These are phyloP conservation scores for human DNA, from an alignment of 2,113 vertebrate genomes.

Conservation along the genomic window DNA sequence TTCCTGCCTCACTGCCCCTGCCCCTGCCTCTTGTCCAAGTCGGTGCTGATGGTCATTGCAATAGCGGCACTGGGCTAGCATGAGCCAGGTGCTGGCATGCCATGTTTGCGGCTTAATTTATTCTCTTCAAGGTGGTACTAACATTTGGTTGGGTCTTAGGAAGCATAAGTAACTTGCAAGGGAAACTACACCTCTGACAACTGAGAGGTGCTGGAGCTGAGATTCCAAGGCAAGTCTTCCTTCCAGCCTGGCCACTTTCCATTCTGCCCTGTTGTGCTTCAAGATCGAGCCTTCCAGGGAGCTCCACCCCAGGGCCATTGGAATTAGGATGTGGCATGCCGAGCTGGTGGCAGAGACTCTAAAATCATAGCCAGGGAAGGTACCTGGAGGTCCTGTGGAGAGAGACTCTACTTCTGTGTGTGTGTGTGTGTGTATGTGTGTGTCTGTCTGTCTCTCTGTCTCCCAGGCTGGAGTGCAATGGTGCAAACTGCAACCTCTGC, in stretches of 20 bases:
- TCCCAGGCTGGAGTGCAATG: too few relatives aligned
- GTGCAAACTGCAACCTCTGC: too few relatives aligned
- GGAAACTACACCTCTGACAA: neutral
- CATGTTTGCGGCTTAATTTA: neutral
- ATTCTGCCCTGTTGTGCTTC: too few relatives aligned
- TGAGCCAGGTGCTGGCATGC: rapidly evolving
- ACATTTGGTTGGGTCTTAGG: neutral
- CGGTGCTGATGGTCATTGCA: rapidly evolving
- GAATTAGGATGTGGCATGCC: neutral
- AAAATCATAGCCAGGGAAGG: neutral
- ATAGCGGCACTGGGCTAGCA: rapidly evolving
- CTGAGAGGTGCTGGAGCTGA: neutral
- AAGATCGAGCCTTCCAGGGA: neutral
- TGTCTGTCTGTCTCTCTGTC: too few relatives aligned
- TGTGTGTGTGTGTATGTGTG: too few relatives aligned
- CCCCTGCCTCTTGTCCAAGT: neutral
- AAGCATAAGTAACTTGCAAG: neutral
- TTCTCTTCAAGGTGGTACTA: neutral
- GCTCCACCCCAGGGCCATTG: neutral
- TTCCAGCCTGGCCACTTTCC: neutral
- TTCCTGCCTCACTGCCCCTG: neutral
- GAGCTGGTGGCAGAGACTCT: neutral
- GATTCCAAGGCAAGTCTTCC: neutral
- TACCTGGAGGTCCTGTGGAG: neutral
- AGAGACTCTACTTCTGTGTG: neutral